Conservation (phyloP, 1,140 invertebrate genomes). For the Megalonaias nervosa region DNA sequence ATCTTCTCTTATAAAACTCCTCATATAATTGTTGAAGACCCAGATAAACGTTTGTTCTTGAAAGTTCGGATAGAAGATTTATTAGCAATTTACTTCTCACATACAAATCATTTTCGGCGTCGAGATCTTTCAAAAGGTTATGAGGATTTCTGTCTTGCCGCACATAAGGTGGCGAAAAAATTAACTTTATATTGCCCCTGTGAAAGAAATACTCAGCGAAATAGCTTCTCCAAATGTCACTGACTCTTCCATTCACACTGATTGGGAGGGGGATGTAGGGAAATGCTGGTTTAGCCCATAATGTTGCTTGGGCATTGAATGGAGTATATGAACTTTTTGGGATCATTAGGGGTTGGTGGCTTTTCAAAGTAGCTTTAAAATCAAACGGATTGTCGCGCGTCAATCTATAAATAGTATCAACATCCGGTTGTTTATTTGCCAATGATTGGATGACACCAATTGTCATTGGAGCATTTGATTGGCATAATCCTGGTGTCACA, state of each 20-base stretch:
- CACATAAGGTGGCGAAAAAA: slow-evolving; percentile 17
- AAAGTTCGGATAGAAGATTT: background rate
- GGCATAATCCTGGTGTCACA: background rate
- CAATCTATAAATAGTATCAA: slow-evolving; percentile 36
- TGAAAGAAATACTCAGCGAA: slow-evolving; percentile 21
- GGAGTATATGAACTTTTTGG: slow-evolving; percentile 20
- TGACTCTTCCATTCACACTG: slow-evolving; percentile 24
- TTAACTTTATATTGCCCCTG: background rate
- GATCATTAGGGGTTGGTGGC: slow-evolving; percentile 5
- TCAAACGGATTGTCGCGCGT: slow-evolving; percentile 20
- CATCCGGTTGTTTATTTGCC: slow-evolving; percentile 31
- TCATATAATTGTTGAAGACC: background rate
- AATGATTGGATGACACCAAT: slow-evolving; percentile 31
- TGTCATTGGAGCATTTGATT: background rate
- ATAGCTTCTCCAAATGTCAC: slow-evolving; percentile 35
- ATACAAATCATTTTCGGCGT: slow-evolving; percentile 6
- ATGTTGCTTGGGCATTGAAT: slow-evolving; percentile 33
- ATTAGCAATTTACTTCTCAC: background rate
- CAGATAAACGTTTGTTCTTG: background rate
- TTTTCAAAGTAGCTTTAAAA: background rate
- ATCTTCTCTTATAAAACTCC: slow-evolving; percentile 11
- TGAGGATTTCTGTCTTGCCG: slow-evolving; percentile 28
- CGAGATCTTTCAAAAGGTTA: slow-evolving; percentile 9
- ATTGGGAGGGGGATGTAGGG: slow-evolving; percentile 18
- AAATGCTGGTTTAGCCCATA: slow-evolving; percentile 15